A percentile compares a stretch with the other conserved stretches of the same genome.
phyloP scores from a whole-genome alignment of 1,140 invertebrate species.

The Bilobella aurantiaca region DNA sequence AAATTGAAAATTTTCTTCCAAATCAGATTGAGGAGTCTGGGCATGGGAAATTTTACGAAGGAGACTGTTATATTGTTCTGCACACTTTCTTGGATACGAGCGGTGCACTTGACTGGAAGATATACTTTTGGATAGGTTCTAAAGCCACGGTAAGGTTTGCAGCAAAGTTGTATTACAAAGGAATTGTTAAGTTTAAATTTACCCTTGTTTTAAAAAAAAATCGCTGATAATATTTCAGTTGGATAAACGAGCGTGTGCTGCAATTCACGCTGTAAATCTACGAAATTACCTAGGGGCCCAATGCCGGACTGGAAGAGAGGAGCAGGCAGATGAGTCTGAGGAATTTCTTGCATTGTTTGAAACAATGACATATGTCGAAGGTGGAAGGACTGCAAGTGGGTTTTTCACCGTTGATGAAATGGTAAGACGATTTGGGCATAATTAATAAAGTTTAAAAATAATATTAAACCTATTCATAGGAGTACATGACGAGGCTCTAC shows the following conservation, averaged over 20 bases:
- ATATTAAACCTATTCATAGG: slow-evolving; percentile 43
- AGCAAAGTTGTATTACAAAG: no score
- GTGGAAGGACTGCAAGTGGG: slow-evolving; percentile 88
- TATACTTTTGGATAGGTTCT: slow-evolving; percentile 98
- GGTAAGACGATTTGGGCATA: slow-evolving; percentile 40
- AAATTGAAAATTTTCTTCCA: slow-evolving; percentile 98
- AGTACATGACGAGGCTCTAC: slow-evolving; percentile 72
- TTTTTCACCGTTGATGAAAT: slow-evolving; percentile 96
- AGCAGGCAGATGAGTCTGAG: slow-evolving; percentile 90
- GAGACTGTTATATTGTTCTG: slow-evolving; percentile 95
- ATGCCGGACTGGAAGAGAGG: slow-evolving; percentile 93
- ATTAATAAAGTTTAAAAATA: slow-evolving; percentile 1
- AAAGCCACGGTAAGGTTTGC: slow-evolving; percentile 69
- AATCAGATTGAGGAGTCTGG: slow-evolving; percentile 79
- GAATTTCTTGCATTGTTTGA: slow-evolving; percentile 91
- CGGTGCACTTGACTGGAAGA: slow-evolving; percentile 79
- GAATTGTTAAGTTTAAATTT: slow-evolving; percentile 6
- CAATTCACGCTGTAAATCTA: slow-evolving; percentile 97
- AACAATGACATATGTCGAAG: slow-evolving; percentile 90
- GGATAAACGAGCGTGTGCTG: slow-evolving; percentile 96
- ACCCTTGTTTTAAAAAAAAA: slow-evolving; percentile 13
- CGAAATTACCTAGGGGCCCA: slow-evolving; percentile 89
- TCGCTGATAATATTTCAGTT: slow-evolving; percentile 47
- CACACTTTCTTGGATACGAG: slow-evolving; percentile 77
- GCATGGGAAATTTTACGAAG: slow-evolving; percentile 97